Evolutionary conservation across 2,113 vertebrate genomes (phyloP).

Genomic region (Synodontis membranacea): DNA sequence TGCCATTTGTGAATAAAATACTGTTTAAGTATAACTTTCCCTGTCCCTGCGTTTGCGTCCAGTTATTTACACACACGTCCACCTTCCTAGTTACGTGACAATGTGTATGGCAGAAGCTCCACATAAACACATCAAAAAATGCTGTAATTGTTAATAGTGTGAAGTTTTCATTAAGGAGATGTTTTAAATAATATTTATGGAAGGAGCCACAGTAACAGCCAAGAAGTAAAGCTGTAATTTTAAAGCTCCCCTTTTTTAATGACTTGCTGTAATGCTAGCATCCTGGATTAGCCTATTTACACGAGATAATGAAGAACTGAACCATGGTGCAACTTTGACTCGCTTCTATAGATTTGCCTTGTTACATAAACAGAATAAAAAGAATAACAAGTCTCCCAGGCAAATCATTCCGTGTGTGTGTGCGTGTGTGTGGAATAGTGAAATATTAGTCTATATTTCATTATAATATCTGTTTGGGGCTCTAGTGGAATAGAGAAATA

Average conservation of each 20-base stretch:
- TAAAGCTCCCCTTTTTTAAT: not conserved
- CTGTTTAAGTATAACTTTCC: no score
- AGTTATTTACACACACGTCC: no score
- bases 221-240: not conserved
- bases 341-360: not conserved
- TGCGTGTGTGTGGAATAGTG: not conserved
- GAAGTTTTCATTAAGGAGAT: not conserved
- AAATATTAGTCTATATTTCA: not conserved
- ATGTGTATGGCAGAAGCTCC: not conserved
- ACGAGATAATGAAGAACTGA: not conserved
- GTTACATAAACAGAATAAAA: not conserved
- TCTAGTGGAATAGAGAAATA: not conserved
- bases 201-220: not conserved
- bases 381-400: not conserved
- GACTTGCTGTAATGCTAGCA: not conserved
- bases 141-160: not conserved
- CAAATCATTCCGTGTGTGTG: not conserved
- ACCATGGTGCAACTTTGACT: not conserved
- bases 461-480: not conserved
- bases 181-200: not conserved
- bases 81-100: no score
- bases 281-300: not conserved
- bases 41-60: no score
- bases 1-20: no score
- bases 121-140: not conserved